A percentile compares a stretch with the other conserved stretches of the same genome.
phyloP scores from a whole-genome alignment of 2,888 invertebrate genomes.

The Lottia scabra region DNA sequence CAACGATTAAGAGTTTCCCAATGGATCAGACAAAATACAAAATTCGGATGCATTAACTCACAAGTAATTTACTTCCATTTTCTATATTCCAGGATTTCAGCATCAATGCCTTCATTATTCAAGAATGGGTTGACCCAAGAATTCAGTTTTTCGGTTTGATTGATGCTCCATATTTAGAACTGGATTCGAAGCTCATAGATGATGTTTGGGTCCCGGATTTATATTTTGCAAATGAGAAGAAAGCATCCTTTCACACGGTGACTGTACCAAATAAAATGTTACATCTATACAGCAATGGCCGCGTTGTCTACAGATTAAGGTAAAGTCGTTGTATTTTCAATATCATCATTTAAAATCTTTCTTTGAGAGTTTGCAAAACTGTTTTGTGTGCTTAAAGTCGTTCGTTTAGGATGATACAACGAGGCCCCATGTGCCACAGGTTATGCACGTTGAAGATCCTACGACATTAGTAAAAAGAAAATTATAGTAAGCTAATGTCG shows the following conservation, averaged over 20 bases:
- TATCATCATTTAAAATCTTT: no score
- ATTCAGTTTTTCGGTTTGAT: conserved; percentile 48
- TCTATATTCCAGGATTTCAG: conserved; percentile 47
- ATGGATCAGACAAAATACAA: no score
- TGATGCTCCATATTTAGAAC: conserved; percentile 46
- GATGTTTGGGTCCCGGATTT: conserved; percentile 61
- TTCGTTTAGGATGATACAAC: no score
- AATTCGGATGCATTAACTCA: no score
- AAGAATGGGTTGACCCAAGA: conserved; percentile 49
- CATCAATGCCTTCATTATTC: conserved; percentile 47
- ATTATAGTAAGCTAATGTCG: no score
- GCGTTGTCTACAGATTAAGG: conserved; percentile 49
- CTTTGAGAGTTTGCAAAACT: no score
- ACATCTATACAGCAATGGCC: conserved; percentile 53
- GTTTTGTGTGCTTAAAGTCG: no score
- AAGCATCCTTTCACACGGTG: conserved; percentile 53
- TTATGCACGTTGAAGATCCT: no score
- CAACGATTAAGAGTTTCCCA: no score
- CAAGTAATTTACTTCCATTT: background rate
- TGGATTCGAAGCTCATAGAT: conserved; percentile 53
- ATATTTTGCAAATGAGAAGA: conserved; percentile 59
- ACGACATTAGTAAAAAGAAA: no score
- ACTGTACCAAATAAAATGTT: conserved; percentile 61
- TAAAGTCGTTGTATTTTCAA: conserved; percentile 11
- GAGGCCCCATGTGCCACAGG: no score